Evolutionary conservation across 2,888 invertebrate species (phyloP).

Genomic region (Cancer borealis): DNA sequence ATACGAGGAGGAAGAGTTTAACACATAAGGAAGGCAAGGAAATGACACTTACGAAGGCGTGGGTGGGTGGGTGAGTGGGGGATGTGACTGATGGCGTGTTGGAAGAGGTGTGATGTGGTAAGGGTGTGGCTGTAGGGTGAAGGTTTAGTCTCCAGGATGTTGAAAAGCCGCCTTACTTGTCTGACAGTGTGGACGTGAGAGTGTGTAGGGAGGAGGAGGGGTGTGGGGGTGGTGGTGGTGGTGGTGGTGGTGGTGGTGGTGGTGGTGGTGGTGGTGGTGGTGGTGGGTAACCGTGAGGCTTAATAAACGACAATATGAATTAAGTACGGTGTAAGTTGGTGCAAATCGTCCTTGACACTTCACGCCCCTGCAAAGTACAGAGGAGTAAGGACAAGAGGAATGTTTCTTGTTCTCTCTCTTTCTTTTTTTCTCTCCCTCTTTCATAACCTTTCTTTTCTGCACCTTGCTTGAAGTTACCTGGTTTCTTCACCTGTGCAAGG

Average conservation of each 20-base stretch:
- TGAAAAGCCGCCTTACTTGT: conserved; percentile 22
- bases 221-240: background rate
- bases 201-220: background rate
- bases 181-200: background rate
- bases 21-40: background rate
- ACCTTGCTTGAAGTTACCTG: background rate
- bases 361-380: background rate
- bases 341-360: conserved; percentile 17
- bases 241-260: background rate
- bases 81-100: background rate
- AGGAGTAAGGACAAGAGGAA: background rate
- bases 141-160: conserved; percentile 14
- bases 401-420: conserved; percentile 17
- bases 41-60: background rate
- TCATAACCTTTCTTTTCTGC: background rate
- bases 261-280: conserved; percentile 24
- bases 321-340: background rate
- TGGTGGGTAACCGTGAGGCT: background rate
- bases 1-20: background rate
- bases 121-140: conserved; percentile 16
- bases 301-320: conserved; percentile 28
- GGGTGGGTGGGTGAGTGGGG: background rate
- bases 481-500: too few relatives aligned
- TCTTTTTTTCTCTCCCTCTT: background rate
- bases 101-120: background rate